These are phyloP conservation scores for Timema podura DNA, from an alignment of 2,888 invertebrate species.

Conservation along the genomic window DNA sequence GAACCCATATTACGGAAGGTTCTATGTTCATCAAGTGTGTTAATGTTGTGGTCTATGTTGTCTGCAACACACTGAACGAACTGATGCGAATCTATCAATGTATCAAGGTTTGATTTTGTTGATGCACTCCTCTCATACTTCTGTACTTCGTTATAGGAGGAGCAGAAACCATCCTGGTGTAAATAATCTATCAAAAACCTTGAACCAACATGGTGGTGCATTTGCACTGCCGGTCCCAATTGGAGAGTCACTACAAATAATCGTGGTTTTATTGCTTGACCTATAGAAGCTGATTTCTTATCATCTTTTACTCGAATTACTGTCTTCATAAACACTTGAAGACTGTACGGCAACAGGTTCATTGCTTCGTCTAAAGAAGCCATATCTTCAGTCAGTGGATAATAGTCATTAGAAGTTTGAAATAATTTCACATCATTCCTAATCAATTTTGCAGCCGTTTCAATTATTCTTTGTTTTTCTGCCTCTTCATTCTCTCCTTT, in stretches of 20 bases:
- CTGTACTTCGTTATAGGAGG: slow-evolving; percentile 2
- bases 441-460: too few species aligned
- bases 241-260: neutral
- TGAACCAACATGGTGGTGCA: too few species aligned
- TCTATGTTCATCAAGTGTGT: slow-evolving; percentile 2
- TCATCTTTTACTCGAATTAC: neutral
- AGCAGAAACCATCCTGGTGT: neutral
- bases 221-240: slow-evolving; percentile 6
- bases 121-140: neutral
- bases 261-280: neutral
- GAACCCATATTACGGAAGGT: slow-evolving; percentile 4
- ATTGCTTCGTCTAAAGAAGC: neutral
- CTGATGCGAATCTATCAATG: too few species aligned
- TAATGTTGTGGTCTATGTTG: too few species aligned
- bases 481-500: too few species aligned
- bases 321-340: neutral
- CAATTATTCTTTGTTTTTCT: too few species aligned
- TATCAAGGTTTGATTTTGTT: too few species aligned
- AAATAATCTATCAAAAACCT: neutral
- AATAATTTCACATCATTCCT: neutral
- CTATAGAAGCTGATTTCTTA: neutral
- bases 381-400: slow-evolving; percentile 11
- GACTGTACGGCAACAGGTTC: neutral
- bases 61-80: too few species aligned
- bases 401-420: neutral